Conservation (phyloP, 1,140 invertebrate species). For the Potamilus streckersoni region DNA sequence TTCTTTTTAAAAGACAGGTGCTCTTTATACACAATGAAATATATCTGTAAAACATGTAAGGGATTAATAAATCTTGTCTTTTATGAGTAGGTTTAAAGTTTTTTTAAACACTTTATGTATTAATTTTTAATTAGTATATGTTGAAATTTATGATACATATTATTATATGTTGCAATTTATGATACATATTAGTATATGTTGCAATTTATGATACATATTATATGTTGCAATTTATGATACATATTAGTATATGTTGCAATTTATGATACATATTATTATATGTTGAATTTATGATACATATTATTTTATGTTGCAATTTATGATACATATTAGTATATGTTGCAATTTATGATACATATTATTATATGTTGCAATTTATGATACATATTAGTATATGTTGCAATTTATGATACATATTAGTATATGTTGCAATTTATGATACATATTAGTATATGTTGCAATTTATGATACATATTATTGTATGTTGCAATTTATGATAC, state of each 20-base stretch:
- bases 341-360: neutral
- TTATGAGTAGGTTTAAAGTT: no score
- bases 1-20: no score
- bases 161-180: no score
- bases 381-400: slow-evolving; percentile 5
- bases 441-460: neutral
- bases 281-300: neutral
- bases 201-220: slow-evolving; percentile 59
- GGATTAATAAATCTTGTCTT: no score
- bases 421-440: neutral
- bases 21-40: no score
- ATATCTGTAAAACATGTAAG: no score
- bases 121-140: no score
- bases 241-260: no score
- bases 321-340: slow-evolving; percentile 1
- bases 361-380: no score
- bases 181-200: slow-evolving; percentile 2
- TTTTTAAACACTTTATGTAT: no score
- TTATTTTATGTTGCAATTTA: no score
- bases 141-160: neutral
- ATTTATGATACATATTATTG: neutral
- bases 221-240: slow-evolving; percentile 90
- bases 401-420: neutral
- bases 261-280: neutral
- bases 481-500: neutral